Percentiles rank a stretch among this genome's conserved stretches.
phyloP scores from a whole-genome alignment of 2,113 vertebrate genomes.

The Stomatorhinus ivindoensis region DNA sequence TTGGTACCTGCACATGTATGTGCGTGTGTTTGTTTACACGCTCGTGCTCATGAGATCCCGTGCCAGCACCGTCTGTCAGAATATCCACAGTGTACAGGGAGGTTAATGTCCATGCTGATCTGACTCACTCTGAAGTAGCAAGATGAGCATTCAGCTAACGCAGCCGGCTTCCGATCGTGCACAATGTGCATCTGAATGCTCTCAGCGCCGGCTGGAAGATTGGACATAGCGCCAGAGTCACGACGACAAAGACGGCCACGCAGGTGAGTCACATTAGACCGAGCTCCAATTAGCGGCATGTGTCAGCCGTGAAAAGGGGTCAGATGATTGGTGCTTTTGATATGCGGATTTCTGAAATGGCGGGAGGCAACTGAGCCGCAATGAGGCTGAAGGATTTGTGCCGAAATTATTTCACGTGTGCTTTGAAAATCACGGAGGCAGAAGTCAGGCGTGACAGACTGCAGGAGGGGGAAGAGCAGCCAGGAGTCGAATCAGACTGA shows the following conservation, averaged over 20 bases:
- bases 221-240: neutral
- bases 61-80: conserved; percentile 4
- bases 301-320: neutral
- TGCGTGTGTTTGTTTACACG: neutral
- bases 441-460: neutral
- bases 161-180: neutral
- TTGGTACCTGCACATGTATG: neutral
- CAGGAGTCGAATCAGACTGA: neutral
- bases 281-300: neutral
- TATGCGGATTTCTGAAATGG: neutral
- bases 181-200: neutral
- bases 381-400: neutral
- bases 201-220: neutral
- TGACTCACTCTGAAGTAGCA: neutral
- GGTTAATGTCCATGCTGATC: neutral
- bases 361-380: neutral
- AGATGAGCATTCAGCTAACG: neutral
- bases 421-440: neutral
- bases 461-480: neutral
- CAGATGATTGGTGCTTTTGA: neutral
- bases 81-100: neutral
- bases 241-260: neutral
- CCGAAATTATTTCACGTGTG: neutral
- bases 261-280: neutral
- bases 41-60: neutral